These are phyloP conservation scores for Ormyrus rosae DNA, from an alignment of 2,888 invertebrate species.

Conservation along the genomic window DNA sequence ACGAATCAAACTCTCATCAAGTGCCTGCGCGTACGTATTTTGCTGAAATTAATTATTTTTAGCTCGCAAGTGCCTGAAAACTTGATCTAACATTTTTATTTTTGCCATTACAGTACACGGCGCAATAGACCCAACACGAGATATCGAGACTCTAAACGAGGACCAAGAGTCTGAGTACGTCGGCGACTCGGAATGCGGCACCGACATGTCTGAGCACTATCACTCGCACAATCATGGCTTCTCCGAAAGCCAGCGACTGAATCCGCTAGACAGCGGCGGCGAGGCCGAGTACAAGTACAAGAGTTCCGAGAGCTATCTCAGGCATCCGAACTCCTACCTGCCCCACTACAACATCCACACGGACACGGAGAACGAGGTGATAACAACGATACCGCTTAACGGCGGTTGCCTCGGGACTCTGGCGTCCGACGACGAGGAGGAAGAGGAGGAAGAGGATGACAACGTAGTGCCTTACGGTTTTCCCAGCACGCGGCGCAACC, in stretches of 20 bases:
- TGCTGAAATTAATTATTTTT: background rate
- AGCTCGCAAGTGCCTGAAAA: too few species aligned
- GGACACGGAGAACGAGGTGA: constrained; percentile 79
- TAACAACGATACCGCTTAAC: constrained; percentile 71
- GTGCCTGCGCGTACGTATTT: constrained; percentile 75
- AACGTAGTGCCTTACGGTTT: constrained; percentile 78
- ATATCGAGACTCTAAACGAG: constrained; percentile 83
- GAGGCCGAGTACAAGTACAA: constrained; percentile 78
- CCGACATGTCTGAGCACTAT: constrained; percentile 78
- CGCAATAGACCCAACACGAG: constrained; percentile 80
- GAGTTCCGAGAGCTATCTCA: constrained; percentile 82
- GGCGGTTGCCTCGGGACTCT: constrained; percentile 69
- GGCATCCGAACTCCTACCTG: constrained; percentile 90
- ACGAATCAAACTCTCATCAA: constrained; percentile 82
- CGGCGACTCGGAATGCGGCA: constrained; percentile 83
- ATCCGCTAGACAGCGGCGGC: constrained; percentile 81
- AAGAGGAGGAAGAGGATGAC: constrained; percentile 73
- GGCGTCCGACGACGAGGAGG: constrained; percentile 73
- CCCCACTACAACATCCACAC: constrained; percentile 84
- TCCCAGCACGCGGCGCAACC: constrained; percentile 75
- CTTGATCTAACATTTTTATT: too few species aligned
- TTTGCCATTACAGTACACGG: constrained; percentile 39
- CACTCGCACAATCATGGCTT: constrained; percentile 74
- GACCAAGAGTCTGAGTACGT: constrained; percentile 83
- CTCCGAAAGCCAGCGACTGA: constrained; percentile 78